These are phyloP conservation scores for Pelvicachromis taeniatus DNA, from an alignment of 2,113 vertebrate genomes.

Conservation along the genomic window DNA sequence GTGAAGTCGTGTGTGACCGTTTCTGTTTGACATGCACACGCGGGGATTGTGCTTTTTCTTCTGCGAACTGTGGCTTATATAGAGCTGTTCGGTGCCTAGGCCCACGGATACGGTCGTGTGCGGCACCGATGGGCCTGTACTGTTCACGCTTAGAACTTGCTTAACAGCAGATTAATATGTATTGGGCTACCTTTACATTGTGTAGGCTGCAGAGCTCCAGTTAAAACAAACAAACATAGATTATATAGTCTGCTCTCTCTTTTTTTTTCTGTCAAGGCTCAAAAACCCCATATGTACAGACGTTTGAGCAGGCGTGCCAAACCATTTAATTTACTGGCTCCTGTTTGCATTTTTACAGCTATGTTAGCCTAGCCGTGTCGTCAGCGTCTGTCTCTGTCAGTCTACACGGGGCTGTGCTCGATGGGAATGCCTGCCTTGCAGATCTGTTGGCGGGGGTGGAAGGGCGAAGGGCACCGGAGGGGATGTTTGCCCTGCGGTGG, in stretches of 20 bases:
- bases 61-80: background rate
- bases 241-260: background rate
- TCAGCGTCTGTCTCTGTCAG: background rate
- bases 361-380: background rate
- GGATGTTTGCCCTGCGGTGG: conserved; percentile 73
- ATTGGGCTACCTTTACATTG: background rate
- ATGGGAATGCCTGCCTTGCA: conserved; percentile 24
- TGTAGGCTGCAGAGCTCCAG: background rate
- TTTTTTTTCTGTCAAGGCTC: no score
- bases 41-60: background rate
- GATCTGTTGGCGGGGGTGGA: conserved; percentile 22
- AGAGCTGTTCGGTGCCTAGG: background rate
- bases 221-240: background rate
- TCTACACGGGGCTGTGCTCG: background rate
- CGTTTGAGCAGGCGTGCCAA: background rate
- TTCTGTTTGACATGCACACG: background rate
- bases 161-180: background rate
- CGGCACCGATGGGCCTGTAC: background rate
- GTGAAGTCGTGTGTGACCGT: background rate
- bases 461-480: conserved; percentile 57
- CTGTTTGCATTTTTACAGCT: background rate
- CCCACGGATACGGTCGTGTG: conserved; percentile 12
- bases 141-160: background rate
- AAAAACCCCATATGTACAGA: background rate
- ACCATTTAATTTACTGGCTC: background rate